Conservation (phyloP, 2,113 vertebrate genomes). For the Notarius lentiginosus region DNA sequence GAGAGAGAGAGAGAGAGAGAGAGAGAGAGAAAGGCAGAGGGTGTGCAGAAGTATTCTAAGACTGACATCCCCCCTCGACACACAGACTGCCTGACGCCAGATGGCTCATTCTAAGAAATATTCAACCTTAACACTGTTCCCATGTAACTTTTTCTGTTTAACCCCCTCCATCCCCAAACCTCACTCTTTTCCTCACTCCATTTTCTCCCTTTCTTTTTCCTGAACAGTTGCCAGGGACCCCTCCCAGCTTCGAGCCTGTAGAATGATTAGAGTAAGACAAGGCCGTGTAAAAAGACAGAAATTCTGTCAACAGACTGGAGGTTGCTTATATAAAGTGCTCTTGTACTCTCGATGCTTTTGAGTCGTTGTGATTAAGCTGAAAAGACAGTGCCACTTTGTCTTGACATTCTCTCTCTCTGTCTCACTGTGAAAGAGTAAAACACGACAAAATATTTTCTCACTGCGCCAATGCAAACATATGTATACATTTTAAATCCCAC, state of each 20-base stretch:
- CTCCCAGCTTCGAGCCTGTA: constrained; percentile 96
- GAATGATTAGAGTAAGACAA: constrained; percentile 89
- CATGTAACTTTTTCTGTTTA: constrained; percentile 92
- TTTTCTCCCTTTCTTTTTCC: constrained; percentile 82
- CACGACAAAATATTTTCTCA: constrained; percentile 6
- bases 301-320: constrained; percentile 11
- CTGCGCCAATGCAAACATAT: not conserved
- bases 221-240: constrained; percentile 97
- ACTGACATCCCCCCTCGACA: constrained; percentile 80
- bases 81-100: constrained; percentile 99
- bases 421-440: not conserved
- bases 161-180: constrained; percentile 39
- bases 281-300: constrained; percentile 21
- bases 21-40: constrained; percentile 60
- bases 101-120: constrained; percentile 99
- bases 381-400: constrained; percentile 3
- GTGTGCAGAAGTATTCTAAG: constrained; percentile 85
- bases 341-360: constrained; percentile 28
- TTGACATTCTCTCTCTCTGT: not conserved
- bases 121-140: constrained; percentile 99
- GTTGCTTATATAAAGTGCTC: constrained; percentile 28
- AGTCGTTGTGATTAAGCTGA: constrained; percentile 20
- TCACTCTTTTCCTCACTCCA: constrained; percentile 68
- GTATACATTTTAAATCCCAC: not conserved
- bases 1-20: constrained; percentile 55